phyloP scores from a whole-genome alignment of 1,140 invertebrate species.

The Melitaea cinxia region DNA sequence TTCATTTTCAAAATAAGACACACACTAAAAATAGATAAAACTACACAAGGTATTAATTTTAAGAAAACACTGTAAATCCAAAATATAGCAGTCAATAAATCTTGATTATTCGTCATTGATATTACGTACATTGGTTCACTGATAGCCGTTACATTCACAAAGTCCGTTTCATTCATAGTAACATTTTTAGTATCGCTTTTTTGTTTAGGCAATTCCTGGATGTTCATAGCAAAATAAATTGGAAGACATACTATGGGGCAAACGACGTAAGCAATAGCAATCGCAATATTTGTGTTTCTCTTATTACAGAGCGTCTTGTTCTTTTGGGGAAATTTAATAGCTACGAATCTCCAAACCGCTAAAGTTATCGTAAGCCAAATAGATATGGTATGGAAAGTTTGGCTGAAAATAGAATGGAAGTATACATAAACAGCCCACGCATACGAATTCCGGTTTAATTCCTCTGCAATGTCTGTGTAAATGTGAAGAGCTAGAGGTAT shows the following conservation, averaged over 20 bases:
- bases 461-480: constrained; percentile 83
- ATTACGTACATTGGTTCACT: constrained; percentile 61
- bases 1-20: constrained; percentile 77
- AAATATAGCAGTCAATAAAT: constrained; percentile 71
- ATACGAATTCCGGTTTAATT: constrained; percentile 85
- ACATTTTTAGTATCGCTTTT: constrained; percentile 36
- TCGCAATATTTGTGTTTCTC: constrained; percentile 87
- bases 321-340: constrained; percentile 90
- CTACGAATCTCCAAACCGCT: constrained; percentile 96
- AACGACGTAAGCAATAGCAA: constrained; percentile 89
- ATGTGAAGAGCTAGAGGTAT: constrained; percentile 93
- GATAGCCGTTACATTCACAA: constrained; percentile 39
- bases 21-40: constrained; percentile 73
- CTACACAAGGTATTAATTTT: constrained; percentile 76
- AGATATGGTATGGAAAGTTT: constrained; percentile 95
- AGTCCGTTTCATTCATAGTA: constrained; percentile 42
- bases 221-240: constrained; percentile 86
- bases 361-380: constrained; percentile 96
- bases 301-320: constrained; percentile 90
- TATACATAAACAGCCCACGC: constrained; percentile 91
- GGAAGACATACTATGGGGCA: constrained; percentile 94
- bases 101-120: constrained; percentile 67
- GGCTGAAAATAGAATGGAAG: constrained; percentile 91
- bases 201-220: constrained; percentile 51
- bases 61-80: constrained; percentile 79